Conservation (phyloP, 2,797 vertebrate genomes). For the Eulemur mongoz region DNA sequence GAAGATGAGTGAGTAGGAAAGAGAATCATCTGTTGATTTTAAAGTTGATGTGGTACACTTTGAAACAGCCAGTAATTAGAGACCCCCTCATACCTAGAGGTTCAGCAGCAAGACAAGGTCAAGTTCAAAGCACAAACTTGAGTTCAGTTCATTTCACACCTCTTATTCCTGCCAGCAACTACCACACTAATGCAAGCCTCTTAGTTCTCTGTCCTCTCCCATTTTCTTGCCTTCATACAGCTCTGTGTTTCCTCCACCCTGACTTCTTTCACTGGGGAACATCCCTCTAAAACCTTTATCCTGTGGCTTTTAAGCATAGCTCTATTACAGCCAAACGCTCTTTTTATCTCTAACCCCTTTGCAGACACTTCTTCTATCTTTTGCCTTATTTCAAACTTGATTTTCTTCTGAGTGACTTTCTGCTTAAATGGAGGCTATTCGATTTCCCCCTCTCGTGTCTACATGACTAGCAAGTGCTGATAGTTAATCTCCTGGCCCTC, state of each 20-base stretch:
- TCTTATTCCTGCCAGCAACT: not conserved
- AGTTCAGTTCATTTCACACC: not conserved
- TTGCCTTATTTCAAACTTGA: not conserved
- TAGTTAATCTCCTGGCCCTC: not conserved
- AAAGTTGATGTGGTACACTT: not conserved
- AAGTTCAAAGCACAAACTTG: not conserved
- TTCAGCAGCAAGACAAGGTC: not conserved
- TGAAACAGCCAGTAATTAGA: not conserved
- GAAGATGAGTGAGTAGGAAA: conserved; percentile 95
- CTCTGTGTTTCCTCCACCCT: not conserved
- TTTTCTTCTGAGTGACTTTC: not conserved
- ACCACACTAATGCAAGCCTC: not conserved
- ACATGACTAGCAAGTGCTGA: not conserved
- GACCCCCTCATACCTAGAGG: too few species aligned
- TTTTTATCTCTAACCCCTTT: not conserved
- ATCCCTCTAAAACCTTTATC: not conserved
- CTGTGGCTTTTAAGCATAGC: not conserved
- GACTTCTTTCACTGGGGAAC: not conserved
- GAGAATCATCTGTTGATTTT: not conserved
- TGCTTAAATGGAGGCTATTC: not conserved
- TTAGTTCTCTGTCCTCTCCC: not conserved
- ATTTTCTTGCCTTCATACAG: not conserved
- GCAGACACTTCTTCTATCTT: not conserved
- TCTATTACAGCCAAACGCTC: not conserved
- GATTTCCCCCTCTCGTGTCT: not conserved